phyloP scores from a whole-genome alignment of 2,797 vertebrate species.

The Mus caroli region DNA sequence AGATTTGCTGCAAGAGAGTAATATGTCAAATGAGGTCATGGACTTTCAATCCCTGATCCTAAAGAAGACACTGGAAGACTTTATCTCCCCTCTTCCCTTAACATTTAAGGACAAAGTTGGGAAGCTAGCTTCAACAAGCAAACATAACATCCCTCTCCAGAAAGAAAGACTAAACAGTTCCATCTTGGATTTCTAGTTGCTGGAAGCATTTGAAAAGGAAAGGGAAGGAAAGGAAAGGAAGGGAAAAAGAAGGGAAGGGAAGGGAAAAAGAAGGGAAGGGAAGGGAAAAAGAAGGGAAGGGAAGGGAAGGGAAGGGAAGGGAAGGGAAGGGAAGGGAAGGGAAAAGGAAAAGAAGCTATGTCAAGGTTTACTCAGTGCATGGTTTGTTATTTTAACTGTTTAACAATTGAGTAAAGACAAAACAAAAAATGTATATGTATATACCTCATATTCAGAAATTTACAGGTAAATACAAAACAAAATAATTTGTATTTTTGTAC shows the following conservation, averaged over 20 bases:
- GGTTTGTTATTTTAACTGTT: not conserved
- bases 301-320: too few relatives aligned
- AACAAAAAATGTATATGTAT: not conserved
- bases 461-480: not conserved
- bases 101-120: not conserved
- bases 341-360: not conserved
- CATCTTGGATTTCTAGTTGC: not conserved
- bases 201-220: not conserved
- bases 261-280: too few relatives aligned
- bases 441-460: not conserved
- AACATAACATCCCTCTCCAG: not conserved
- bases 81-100: not conserved
- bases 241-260: too few relatives aligned
- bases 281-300: too few relatives aligned
- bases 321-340: too few relatives aligned
- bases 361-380: too few relatives aligned
- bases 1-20: not conserved
- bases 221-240: too few relatives aligned
- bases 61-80: not conserved
- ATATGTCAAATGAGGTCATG: not conserved
- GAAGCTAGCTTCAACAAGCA: not conserved
- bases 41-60: not conserved
- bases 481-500: not conserved
- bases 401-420: not conserved
- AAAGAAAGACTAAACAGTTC: not conserved